phyloP scores from a whole-genome alignment of 1,140 invertebrate genomes.

The Eulimnadia texana region DNA sequence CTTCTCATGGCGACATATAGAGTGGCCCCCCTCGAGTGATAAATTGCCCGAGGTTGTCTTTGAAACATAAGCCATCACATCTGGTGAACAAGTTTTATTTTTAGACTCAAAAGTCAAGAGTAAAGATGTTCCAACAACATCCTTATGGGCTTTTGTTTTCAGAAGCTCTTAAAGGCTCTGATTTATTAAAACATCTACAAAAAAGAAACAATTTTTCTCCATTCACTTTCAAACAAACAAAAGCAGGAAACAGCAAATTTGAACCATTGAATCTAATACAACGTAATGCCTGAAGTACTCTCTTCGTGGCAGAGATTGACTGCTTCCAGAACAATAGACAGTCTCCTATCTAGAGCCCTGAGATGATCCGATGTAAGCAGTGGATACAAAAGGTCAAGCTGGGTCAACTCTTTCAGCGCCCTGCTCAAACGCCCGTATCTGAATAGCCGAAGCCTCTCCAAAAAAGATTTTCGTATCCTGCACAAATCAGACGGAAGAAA shows the following conservation, averaged over 20 bases:
- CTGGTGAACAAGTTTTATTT: not conserved
- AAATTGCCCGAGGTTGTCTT: not conserved
- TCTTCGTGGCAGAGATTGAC: conserved; percentile 48
- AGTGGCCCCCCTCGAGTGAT: not conserved
- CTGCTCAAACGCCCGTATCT: conserved; percentile 42
- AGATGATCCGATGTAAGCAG: conserved; percentile 58
- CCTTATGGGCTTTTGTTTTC: not conserved
- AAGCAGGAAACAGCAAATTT: no score
- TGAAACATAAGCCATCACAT: not conserved
- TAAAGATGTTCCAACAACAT: not conserved
- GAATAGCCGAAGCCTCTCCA: conserved; percentile 50
- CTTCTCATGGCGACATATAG: no score
- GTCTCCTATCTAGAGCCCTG: conserved; percentile 58
- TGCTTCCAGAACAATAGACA: conserved; percentile 52
- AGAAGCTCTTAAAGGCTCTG: no score
- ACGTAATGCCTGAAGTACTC: not conserved
- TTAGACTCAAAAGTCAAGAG: not conserved
- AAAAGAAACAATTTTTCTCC: no score
- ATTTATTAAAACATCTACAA: no score
- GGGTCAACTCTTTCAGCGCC: conserved; percentile 34
- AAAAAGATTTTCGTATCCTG: conserved; percentile 50
- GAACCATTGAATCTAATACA: no score
- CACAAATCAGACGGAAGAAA: conserved; percentile 25
- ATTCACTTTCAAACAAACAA: no score
- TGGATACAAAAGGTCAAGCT: conserved; percentile 36